These are phyloP conservation scores for Cheilosia soror DNA, from an alignment of 2,888 invertebrate species.

Conservation along the genomic window DNA sequence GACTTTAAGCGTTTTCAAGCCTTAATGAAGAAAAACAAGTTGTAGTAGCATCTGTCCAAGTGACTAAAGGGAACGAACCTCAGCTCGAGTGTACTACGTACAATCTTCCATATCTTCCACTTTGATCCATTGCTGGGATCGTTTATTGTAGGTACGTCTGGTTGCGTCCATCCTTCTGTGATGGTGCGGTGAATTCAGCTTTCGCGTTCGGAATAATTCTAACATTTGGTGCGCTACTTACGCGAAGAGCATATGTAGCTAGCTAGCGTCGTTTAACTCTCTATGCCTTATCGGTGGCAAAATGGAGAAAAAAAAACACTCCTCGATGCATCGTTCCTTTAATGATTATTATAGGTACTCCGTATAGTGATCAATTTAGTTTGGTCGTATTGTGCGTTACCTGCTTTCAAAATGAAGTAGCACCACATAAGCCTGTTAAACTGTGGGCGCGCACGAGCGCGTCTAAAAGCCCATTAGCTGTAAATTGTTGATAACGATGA, in stretches of 20 bases:
- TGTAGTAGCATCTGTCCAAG: conserved; percentile 32
- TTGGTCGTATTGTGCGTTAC: conserved; percentile 61
- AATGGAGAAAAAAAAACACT: conserved; percentile 29
- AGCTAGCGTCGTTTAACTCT: conserved; percentile 31
- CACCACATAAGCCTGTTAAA: conserved; percentile 51
- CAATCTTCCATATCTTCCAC: conserved; percentile 69
- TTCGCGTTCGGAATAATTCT: conserved; percentile 40
- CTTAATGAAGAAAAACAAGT: conserved; percentile 71
- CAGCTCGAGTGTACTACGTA: conserved; percentile 27
- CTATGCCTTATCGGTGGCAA: conserved; percentile 51
- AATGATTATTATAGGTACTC: conserved; percentile 34
- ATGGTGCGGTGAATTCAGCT: conserved; percentile 15
- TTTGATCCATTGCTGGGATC: conserved; percentile 69
- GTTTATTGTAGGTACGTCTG: conserved; percentile 40
- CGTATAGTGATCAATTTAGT: conserved; percentile 45
- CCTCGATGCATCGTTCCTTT: conserved; percentile 25
- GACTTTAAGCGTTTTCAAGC: conserved; percentile 43
- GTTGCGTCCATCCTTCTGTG: conserved; percentile 21
- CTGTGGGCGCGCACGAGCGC: conserved; percentile 69
- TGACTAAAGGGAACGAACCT: background rate
- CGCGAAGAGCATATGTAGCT: conserved; percentile 25
- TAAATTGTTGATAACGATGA: conserved; percentile 72
- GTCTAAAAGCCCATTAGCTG: conserved; percentile 72
- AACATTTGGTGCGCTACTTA: conserved; percentile 27
- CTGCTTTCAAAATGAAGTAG: conserved; percentile 61